These are phyloP conservation scores for Helogale parvula DNA, from an alignment of 2,113 vertebrate species.

Conservation along the genomic window DNA sequence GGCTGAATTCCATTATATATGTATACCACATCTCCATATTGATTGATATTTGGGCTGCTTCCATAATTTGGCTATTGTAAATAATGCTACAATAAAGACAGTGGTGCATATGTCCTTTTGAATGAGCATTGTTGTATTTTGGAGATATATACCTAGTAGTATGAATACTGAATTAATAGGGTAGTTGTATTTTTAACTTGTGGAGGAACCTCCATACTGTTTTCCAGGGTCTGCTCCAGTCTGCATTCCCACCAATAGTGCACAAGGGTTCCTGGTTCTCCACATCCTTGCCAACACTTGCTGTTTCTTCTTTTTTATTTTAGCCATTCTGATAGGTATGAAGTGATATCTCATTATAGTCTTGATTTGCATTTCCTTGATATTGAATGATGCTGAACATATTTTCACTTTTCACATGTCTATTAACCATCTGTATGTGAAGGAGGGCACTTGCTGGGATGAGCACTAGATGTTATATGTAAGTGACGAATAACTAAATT, in stretches of 20 bases:
- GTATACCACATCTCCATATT: not conserved
- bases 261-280: not conserved
- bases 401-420: not conserved
- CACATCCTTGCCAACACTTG: not conserved
- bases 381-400: not conserved
- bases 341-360: not conserved
- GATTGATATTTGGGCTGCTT: not conserved
- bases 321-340: not conserved
- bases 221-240: not conserved
- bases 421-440: not conserved
- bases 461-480: too few species aligned
- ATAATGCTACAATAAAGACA: not conserved
- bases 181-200: not conserved
- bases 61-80: not conserved
- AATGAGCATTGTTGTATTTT: not conserved
- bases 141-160: not conserved
- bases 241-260: not conserved
- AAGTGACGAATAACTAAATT: too few species aligned
- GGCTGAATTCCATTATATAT: not conserved
- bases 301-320: not conserved
- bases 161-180: not conserved
- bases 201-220: not conserved
- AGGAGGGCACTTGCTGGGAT: too few species aligned
- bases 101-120: not conserved
- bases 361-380: not conserved